phyloP scores from a whole-genome alignment of 2,888 invertebrate genomes.

The Ceriagrion tenellum region DNA sequence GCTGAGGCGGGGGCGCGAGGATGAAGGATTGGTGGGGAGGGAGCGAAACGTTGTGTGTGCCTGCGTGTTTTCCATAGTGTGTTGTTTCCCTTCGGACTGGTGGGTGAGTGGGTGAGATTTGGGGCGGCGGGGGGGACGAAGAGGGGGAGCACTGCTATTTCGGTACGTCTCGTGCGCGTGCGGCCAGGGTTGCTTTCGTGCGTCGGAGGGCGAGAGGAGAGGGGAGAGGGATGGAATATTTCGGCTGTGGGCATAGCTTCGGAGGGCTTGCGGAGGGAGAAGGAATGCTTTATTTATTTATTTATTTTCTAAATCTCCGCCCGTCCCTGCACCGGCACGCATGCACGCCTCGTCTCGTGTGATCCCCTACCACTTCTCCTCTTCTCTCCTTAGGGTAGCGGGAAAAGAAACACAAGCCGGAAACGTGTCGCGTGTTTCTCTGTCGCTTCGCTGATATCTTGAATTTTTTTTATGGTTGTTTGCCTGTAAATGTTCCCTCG shows the following conservation, averaged over 20 bases:
- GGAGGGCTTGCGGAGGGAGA: neutral
- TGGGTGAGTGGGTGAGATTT: neutral
- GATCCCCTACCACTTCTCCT: neutral
- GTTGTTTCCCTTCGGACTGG: neutral
- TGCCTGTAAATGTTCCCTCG: neutral
- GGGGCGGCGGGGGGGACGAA: neutral
- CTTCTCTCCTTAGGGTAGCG: neutral
- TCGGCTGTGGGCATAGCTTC: neutral
- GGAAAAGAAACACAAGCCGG: no score
- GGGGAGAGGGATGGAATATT: neutral
- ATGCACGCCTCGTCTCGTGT: neutral
- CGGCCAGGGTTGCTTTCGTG: neutral
- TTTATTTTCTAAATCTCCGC: neutral
- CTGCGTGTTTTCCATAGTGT: neutral
- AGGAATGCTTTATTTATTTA: neutral
- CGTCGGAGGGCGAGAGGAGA: neutral
- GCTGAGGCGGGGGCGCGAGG: neutral
- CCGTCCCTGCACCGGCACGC: neutral
- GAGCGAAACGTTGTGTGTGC: neutral
- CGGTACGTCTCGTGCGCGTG: constrained; percentile 3
- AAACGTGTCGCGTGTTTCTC: neutral
- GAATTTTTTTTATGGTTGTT: neutral
- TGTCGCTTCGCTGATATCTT: neutral
- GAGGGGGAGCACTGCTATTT: neutral
- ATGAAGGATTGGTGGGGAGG: neutral